Evolutionary conservation across 1,140 invertebrate species (phyloP), one percentile per base, ranked within the genome.

Genomic region (Pentalonia nigronervosa): DNA sequence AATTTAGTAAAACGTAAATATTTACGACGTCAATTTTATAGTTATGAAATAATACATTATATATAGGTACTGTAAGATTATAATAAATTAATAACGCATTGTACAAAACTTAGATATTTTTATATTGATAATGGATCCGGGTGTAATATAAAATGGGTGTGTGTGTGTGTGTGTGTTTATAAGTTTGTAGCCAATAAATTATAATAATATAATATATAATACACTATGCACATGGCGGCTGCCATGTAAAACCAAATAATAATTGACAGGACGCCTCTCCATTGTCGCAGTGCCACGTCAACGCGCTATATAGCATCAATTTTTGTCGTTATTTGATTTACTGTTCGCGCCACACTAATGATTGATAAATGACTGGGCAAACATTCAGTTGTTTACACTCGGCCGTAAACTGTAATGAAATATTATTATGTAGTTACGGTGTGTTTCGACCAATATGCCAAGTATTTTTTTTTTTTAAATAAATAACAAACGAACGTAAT

Each of bases 311-410:
- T 67, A 30, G 30, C 56, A 67, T 60, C 56, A 90, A 87, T 90
- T 60, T 60, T 45, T 67, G 53, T 67, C 89, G 89, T 90, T 90
- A 90, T 90, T 90, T 90, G 89, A 90, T 90, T 90, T 90, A 90
- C 89, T 41, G 89, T 90, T 90, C 89, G 56, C 41, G 30, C 89
- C 89, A 45, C 89, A 45, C 53, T 67, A 90, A 90, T 67, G 89
- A 90, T 90, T 67, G 89, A 90, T 90, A 67, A 90, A 90, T 90
- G 89, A 90, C 89, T 90, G 53, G 36, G 89, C 89, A 67, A 90
- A 90, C 89, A 90, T 90, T 90, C 36, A 11, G 34, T 60, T 41
- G 89, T 67, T 67, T 67, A 36, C 60, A 76, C 36, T 90, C 88
- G 36, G 21, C 23, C 25, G 45, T 45, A 67, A 90, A 90, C 53